Percentiles rank a stretch among this genome's conserved stretches.
Conservation (phyloP, 2,113 vertebrate genomes). For the Xiphias gladius region DNA sequence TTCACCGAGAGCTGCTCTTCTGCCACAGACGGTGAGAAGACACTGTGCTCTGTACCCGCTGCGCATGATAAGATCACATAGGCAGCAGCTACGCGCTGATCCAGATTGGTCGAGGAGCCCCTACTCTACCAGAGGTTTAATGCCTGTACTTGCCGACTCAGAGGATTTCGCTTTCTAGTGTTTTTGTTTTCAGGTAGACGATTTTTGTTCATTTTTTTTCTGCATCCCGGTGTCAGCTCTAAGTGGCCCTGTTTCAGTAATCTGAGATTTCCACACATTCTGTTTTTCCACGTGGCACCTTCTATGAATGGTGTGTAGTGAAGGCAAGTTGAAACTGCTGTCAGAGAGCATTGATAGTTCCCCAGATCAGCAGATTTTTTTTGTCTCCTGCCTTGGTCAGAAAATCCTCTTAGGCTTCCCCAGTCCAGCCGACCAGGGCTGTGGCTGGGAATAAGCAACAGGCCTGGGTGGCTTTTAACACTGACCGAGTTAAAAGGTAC, state of each 20-base stretch:
- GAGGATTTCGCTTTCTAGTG: neutral
- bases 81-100: neutral
- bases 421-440: neutral
- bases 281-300: neutral
- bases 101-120: neutral
- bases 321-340: neutral
- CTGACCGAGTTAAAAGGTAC: conserved; percentile 15
- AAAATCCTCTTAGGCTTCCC: conserved; percentile 33
- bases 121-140: neutral
- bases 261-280: neutral
- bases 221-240: neutral
- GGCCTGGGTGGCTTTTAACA: conserved; percentile 45
- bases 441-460: conserved; percentile 22
- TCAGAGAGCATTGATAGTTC: neutral
- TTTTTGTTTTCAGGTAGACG: neutral
- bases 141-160: neutral
- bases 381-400: neutral
- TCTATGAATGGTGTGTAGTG: neutral
- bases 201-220: neutral
- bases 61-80: neutral
- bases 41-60: neutral
- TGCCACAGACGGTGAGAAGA: conserved; percentile 78
- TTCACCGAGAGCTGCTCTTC: conserved; percentile 83
- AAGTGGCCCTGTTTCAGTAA: neutral
- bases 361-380: neutral